Conservation (phyloP, 2,113 vertebrate genomes). For the Fregetta grallaria region DNA sequence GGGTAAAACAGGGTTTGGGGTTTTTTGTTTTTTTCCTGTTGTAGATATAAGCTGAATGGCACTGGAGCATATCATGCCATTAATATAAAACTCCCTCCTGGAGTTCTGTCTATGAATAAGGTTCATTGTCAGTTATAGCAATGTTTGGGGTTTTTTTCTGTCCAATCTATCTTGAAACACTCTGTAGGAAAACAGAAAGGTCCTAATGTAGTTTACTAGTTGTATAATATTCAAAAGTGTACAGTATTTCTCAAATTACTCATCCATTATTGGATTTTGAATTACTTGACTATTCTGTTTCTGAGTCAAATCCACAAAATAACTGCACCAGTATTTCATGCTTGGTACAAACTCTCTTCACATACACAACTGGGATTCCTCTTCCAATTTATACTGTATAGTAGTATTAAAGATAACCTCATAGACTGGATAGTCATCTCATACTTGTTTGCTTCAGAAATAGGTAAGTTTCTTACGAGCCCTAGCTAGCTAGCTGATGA, state of each 20-base stretch:
- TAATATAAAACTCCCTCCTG: neutral
- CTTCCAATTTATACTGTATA: constrained; percentile 60
- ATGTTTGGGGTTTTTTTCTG: constrained; percentile 8
- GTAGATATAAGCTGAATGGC: constrained; percentile 47
- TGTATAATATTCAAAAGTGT: constrained; percentile 52
- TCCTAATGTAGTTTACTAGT: constrained; percentile 59
- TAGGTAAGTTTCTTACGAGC: constrained; percentile 61
- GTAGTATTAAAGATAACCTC: constrained; percentile 38
- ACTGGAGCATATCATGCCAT: neutral
- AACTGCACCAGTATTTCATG: constrained; percentile 55
- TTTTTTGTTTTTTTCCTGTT: neutral
- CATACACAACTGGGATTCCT: constrained; percentile 67
- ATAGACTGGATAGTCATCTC: constrained; percentile 75
- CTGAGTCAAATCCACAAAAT: constrained; percentile 56
- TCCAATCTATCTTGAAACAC: constrained; percentile 49
- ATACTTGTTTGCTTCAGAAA: constrained; percentile 68
- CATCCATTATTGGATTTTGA: constrained; percentile 69
- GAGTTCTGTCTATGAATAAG: neutral
- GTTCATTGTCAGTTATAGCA: constrained; percentile 44
- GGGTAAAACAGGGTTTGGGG: constrained; percentile 69
- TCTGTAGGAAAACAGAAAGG: constrained; percentile 34
- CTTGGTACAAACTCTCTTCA: constrained; percentile 63
- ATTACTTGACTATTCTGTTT: constrained; percentile 76
- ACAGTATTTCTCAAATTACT: constrained; percentile 64
- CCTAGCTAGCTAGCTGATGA: constrained; percentile 55